Conservation (phyloP, 2,888 invertebrate species). For the Lutraria lutraria region DNA sequence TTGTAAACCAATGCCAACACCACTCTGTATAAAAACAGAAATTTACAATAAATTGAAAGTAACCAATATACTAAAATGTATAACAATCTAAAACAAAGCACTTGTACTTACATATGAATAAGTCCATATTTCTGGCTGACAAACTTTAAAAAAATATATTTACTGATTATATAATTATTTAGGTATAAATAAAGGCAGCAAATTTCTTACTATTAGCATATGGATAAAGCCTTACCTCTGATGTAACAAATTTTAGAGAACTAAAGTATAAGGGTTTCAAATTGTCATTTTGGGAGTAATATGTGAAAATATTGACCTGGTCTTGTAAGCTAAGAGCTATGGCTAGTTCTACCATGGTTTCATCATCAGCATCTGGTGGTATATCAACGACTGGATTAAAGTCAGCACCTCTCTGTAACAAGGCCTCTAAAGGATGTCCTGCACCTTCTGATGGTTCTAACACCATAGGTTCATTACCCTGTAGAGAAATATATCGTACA, state of each 20-base stretch:
- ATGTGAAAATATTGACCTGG: conserved; percentile 63
- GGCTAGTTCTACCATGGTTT: conserved; percentile 98
- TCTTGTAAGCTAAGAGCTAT: conserved; percentile 96
- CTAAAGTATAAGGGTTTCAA: too few relatives aligned
- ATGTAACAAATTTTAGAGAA: too few relatives aligned
- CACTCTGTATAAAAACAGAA: conserved; percentile 61
- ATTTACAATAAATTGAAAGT: background rate
- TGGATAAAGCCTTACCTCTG: too few relatives aligned
- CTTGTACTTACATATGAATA: too few relatives aligned
- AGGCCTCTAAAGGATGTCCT: conserved; percentile 87
- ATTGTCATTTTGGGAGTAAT: too few relatives aligned
- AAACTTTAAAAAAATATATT: too few relatives aligned
- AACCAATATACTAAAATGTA: too few relatives aligned
- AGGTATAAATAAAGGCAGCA: too few relatives aligned
- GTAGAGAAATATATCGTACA: conserved; percentile 55
- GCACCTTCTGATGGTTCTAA: conserved; percentile 77
- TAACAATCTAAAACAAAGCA: too few relatives aligned
- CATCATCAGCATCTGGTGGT: conserved; percentile 98
- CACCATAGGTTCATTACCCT: conserved; percentile 81
- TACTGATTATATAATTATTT: too few relatives aligned
- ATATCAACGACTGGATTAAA: conserved; percentile 94
- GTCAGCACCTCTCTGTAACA: conserved; percentile 86
- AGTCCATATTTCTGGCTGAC: too few relatives aligned
- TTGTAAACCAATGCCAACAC: conserved; percentile 72
- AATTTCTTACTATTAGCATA: too few relatives aligned